Base-by-base conservation (phyloP, 2,888 invertebrate species). In the Ophion ellenae region DNA sequence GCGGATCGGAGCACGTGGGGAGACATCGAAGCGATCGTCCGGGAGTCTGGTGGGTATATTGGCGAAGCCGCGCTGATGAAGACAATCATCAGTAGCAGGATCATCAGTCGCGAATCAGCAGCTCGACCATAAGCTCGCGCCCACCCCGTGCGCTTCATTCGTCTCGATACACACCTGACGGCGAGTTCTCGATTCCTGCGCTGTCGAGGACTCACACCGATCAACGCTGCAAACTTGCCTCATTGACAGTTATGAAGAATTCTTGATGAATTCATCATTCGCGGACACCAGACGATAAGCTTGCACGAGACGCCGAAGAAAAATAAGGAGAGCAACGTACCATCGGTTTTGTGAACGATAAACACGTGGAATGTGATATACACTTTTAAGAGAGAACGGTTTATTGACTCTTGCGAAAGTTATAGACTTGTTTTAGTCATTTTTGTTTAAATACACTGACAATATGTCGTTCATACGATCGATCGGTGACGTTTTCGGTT, bases 401-500 rank as follows among this genome's bases (percentile, higher is more conserved):
- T 53, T 17, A 2, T 71, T 28, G 11, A 45, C 24, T 59, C 2
- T 71, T 53, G 17, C 53, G 4, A n/a, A 70, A 74, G 70, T 47
- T 45, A 73, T 75, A 45, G 11, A 36, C 17, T 59, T 77, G 59
- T 20, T 5, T 69, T 4, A 59, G 17, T 28, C 40, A 20, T 11
- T 69, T 78, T 78, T 20, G 11, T 59, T 63, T 47, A 17, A 53
- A 28, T 24, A 7, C 20, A 45, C 66, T 74, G 0, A n/a, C 6
- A 28, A 84, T 74, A 91, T 92, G 93, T 91, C 96, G 84, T 90
- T 95, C 82, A 92, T 96, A 89, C 95, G 95, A 90, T 94, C 95
- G 0, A 93, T 95, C 89, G 92, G 96, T 87, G 96, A 96, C 88
- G 90, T 96, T 86, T 92, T 96, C 87, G 94, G 95, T 77, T 95